Percentiles rank a stretch among this genome's conserved stretches.
phyloP scores from a whole-genome alignment of 53 echinoderm and acorn worm genomes.

The Glandiceps talaboti region DNA sequence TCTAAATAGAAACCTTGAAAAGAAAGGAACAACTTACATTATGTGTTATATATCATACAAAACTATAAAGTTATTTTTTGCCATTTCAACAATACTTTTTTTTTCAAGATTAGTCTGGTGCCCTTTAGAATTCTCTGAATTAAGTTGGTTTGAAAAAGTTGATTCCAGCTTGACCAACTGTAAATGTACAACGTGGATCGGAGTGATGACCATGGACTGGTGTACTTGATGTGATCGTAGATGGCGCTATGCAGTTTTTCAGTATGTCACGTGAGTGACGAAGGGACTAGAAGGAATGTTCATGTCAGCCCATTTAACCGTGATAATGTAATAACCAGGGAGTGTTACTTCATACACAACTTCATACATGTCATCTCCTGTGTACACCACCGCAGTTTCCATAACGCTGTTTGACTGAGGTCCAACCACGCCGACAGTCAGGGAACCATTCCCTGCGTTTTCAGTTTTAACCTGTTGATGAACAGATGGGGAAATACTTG shows the following conservation, averaged over 20 bases:
- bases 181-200: no score
- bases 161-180: no score
- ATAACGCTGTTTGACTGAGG: conserved; percentile 82
- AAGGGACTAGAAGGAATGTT: conserved; percentile 86
- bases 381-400: conserved; percentile 84
- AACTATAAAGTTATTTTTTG: no score
- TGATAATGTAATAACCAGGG: conserved; percentile 89
- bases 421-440: conserved; percentile 73
- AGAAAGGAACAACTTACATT: no score
- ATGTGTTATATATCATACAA: no score
- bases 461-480: conserved; percentile 51
- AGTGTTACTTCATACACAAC: conserved; percentile 84
- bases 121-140: no score
- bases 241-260: neutral
- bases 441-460: conserved; percentile 67
- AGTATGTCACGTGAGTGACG: conserved; percentile 22
- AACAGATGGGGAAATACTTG: neutral
- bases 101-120: no score
- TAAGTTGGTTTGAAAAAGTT: no score
- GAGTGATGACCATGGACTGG: no score
- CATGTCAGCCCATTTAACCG: conserved; percentile 81
- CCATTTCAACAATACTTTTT: no score
- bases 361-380: conserved; percentile 89
- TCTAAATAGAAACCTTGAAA: no score
- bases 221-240: neutral